These are phyloP conservation scores for Chrysocyon brachyurus DNA, from an alignment of 2,797 vertebrate genomes.

Conservation along the genomic window DNA sequence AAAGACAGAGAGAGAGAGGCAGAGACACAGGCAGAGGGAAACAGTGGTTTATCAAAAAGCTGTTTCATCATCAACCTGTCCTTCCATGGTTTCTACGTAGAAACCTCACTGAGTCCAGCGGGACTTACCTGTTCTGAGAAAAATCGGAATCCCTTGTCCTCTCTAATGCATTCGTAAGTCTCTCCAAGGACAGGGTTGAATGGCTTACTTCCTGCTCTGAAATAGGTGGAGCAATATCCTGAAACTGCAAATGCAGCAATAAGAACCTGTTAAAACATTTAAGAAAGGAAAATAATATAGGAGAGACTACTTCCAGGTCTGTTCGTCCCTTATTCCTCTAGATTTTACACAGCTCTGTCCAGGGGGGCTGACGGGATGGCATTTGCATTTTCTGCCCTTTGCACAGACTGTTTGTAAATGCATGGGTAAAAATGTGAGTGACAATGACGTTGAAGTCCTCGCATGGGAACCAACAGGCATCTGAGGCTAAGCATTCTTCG, in stretches of 20 bases:
- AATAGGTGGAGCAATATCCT: constrained; percentile 98
- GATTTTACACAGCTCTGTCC: rapidly evolving
- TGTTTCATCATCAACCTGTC: not conserved
- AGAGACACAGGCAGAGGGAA: not conserved
- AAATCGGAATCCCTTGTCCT: constrained; percentile 99
- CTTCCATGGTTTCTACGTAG: not conserved
- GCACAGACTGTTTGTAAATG: not conserved
- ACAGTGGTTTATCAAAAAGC: not conserved
- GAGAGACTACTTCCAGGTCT: not conserved
- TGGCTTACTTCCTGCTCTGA: constrained; percentile 99
- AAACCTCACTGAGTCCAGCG: not conserved
- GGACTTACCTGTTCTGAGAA: constrained; percentile 96
- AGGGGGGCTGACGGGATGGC: not conserved
- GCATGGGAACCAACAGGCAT: not conserved
- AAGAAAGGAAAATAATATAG: constrained; percentile 78
- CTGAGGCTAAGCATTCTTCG: not conserved
- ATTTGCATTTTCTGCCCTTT: not conserved
- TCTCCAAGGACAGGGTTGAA: constrained; percentile 99
- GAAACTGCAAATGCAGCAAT: constrained; percentile 98
- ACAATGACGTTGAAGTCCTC: not conserved
- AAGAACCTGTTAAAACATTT: constrained; percentile 92
- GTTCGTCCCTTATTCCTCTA: not conserved
- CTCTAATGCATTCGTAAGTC: constrained; percentile 98
- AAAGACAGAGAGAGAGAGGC: no score
- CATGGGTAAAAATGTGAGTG: not conserved